Evolutionary conservation across 2,797 vertebrate genomes (phyloP).

Genomic region (Naso thynnoides): DNA sequence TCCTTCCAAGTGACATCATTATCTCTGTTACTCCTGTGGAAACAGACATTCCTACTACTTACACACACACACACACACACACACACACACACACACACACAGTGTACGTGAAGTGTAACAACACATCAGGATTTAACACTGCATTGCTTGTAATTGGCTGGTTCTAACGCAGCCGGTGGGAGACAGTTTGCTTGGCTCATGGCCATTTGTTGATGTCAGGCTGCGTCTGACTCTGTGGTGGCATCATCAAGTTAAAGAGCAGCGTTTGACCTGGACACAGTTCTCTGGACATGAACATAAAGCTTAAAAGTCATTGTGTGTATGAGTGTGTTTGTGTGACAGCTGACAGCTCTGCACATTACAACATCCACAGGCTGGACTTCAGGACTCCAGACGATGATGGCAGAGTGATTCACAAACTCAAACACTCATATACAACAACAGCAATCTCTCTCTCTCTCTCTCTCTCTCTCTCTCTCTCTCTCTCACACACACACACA

Average conservation of each 20-base stretch:
- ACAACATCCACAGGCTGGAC: constrained; percentile 55
- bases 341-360: constrained; percentile 43
- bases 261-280: constrained; percentile 52
- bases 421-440: constrained; percentile 21
- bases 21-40: constrained; percentile 48
- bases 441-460: not conserved
- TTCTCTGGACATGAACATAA: constrained; percentile 20
- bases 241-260: constrained; percentile 49
- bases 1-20: constrained; percentile 57
- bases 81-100: too few relatives aligned
- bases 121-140: constrained; percentile 15
- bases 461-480: not conserved
- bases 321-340: constrained; percentile 44
- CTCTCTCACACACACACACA: constrained; percentile 1
- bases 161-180: constrained; percentile 18
- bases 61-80: too few relatives aligned
- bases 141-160: not conserved
- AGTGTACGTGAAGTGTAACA: constrained; percentile 3
- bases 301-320: constrained; percentile 26
- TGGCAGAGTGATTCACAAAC: constrained; percentile 48
- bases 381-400: constrained; percentile 40
- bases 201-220: constrained; percentile 50
- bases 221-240: constrained; percentile 37
- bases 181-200: constrained; percentile 27
- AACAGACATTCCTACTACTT: constrained; percentile 40